Evolutionary conservation across 2,113 vertebrate genomes (phyloP), one percentile per base, ranked within the genome.

Genomic region (Salvator merianae): DNA sequence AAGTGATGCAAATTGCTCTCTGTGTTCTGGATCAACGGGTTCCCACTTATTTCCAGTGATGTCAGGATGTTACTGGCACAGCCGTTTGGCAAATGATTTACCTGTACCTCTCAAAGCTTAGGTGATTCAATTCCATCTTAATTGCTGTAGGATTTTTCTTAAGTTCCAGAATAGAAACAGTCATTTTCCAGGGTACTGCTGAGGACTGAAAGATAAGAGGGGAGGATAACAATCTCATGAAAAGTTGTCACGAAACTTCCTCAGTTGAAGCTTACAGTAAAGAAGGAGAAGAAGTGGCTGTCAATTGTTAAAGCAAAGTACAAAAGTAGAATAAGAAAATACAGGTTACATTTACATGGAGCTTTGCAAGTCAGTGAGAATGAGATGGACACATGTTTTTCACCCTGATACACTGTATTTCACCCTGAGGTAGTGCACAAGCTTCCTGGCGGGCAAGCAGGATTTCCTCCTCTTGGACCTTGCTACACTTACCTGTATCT

Each of bases 11-110:
- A 72, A 73, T 20, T 28, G 62, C n/a, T 26, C 38, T 59, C 63
- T 53, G 10, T 30, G 81, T 79, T 73, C n/a, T 20, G 77, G 83
- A 28, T 30, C 38, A 34, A 7, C 7, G 32, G 69, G 24, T 65
- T 72, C 77, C 38, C 53, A 66, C 43, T 43, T 47, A 55, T 34
- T 43, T 53, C 55, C 55, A 38, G 16, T 53, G 38, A 80, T 22
- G 40, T 73, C 38, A 79, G 38, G 7, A 62, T 3, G 1, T 36
- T 36, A 28, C 38, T 22, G 1, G 50, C 34, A n/a, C 12, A 38
- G 40, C 32, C 32, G 5, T 6, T 14, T 72, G 28, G 65, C 74
- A 26, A 80, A 85, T 80, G 69, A 85, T 85, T 80, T 74, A 66
- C 70, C n/a, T 34, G 53, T 43, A 34, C 55, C 18, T 65, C 38